A percentile compares a stretch with the other conserved stretches of the same genome.
These are phyloP conservation scores for Platysternon megacephalum DNA, from an alignment of 2,113 vertebrate genomes.

Conservation along the genomic window DNA sequence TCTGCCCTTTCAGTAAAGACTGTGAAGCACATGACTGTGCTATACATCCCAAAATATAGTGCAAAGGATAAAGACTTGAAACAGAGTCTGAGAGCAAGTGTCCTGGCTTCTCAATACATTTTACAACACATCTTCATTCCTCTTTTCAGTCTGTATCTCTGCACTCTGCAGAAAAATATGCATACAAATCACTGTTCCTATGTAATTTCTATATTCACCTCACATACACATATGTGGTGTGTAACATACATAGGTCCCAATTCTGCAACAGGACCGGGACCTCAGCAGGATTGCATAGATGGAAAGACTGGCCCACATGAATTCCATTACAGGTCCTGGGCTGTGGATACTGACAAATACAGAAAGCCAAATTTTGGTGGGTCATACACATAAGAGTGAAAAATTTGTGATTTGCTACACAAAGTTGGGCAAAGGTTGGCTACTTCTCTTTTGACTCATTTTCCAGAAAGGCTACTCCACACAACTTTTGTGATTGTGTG, in stretches of 20 bases:
- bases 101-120: background rate
- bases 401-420: background rate
- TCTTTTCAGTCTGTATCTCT: accelerated
- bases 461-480: background rate
- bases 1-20: background rate
- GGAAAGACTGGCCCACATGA: background rate
- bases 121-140: accelerated
- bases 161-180: background rate
- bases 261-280: background rate
- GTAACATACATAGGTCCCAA: accelerated
- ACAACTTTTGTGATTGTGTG: background rate
- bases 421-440: background rate
- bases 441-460: background rate
- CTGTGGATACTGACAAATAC: background rate
- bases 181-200: accelerated
- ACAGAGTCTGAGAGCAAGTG: background rate
- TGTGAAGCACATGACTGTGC: background rate
- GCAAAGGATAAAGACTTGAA: background rate
- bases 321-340: background rate
- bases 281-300: background rate
- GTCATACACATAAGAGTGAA: background rate
- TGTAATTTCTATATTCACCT: background rate
- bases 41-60: background rate
- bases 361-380: background rate
- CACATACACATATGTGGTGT: accelerated